phyloP scores from a whole-genome alignment of 1,140 invertebrate genomes.

The Chelonus insularis region DNA sequence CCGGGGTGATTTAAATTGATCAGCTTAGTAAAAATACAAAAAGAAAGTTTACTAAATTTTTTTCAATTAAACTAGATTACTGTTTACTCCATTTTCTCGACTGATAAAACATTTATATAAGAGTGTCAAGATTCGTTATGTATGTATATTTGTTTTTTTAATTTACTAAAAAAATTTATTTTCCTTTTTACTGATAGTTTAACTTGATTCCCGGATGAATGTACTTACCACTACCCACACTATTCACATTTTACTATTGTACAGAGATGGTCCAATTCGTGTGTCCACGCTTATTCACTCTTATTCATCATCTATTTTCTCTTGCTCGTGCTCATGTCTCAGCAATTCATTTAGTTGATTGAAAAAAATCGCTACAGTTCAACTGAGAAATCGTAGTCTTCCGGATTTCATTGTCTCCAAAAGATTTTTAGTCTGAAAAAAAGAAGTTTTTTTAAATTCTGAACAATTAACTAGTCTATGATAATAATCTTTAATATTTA shows the following conservation, averaged over 20 bases:
- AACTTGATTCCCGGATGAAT: constrained; percentile 14
- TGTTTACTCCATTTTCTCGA: not conserved
- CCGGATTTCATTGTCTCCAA: not conserved
- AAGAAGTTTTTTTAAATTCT: too few species aligned
- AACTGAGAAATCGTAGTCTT: constrained; percentile 2
- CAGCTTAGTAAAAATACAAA: too few species aligned
- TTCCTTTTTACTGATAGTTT: not conserved
- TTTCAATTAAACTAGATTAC: too few species aligned
- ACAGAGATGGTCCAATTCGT: constrained; percentile 10
- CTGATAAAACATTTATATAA: not conserved
- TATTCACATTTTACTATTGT: constrained; percentile 15
- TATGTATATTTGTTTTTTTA: not conserved
- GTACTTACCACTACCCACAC: constrained; percentile 18
- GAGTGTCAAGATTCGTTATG: too few species aligned
- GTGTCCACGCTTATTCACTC: constrained; percentile 8
- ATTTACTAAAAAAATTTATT: not conserved
- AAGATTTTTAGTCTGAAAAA: not conserved
- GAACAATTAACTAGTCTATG: too few species aligned
- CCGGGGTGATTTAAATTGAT: not conserved
- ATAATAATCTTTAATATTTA: too few species aligned
- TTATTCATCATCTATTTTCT: not conserved
- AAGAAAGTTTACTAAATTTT: too few species aligned
- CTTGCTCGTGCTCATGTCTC: not conserved
- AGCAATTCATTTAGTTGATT: constrained; percentile 8
- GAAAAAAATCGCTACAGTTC: constrained; percentile 10